These are phyloP conservation scores for Willisornis vidua DNA, from an alignment of 2,113 vertebrate genomes.

Conservation along the genomic window DNA sequence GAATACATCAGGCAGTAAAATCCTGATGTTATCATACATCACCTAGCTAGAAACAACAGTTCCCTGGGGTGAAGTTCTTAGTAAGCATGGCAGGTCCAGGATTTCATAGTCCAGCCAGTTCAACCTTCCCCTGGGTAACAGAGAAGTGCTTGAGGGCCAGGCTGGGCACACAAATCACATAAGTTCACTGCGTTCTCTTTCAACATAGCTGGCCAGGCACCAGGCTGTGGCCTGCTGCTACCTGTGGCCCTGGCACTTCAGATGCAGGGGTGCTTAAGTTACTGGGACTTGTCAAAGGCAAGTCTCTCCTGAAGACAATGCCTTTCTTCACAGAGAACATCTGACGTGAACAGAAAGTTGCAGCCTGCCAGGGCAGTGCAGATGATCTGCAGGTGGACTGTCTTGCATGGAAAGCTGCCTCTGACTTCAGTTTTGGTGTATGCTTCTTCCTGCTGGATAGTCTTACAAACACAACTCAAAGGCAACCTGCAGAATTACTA, in stretches of 20 bases:
- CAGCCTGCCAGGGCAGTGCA: not conserved
- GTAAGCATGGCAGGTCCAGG: not conserved
- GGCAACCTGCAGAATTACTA: not conserved
- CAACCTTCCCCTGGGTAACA: not conserved
- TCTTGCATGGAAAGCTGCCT: not conserved
- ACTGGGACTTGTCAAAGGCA: not conserved
- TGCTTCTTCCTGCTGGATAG: not conserved
- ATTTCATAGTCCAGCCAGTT: not conserved
- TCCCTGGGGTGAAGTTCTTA: not conserved
- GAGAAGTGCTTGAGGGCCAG: not conserved
- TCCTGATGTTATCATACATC: not conserved
- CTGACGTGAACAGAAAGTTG: not conserved
- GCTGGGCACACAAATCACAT: not conserved
- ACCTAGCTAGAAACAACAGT: not conserved
- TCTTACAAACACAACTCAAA: not conserved
- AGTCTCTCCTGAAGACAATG: not conserved
- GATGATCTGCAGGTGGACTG: not conserved
- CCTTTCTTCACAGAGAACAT: not conserved
- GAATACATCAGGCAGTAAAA: slow-evolving; percentile 41
- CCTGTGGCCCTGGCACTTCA: not conserved
- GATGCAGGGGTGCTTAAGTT: not conserved
- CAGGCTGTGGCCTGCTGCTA: not conserved
- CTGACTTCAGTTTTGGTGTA: not conserved
- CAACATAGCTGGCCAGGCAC: rapidly evolving
- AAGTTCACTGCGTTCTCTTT: not conserved